Base-by-base conservation (phyloP, 2,888 invertebrate species). In the Axea sp. region DNA sequence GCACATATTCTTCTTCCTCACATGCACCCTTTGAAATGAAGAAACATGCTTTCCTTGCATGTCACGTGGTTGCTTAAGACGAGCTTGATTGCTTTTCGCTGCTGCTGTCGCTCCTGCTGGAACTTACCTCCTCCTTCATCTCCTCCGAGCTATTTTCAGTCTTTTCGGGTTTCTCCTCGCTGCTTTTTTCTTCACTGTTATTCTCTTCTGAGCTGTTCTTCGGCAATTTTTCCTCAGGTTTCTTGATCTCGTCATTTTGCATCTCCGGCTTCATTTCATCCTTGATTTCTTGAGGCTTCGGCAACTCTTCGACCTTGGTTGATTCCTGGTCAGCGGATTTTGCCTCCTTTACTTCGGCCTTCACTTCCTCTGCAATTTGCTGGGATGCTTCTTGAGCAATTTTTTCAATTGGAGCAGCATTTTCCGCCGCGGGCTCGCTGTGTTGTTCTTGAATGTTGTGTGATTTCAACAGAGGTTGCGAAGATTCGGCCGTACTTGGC, bases 291-390 rank as follows among this genome's bases (percentile, higher is more conserved):
- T 84, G 81, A 14, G 79, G 79, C 30, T 82, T 83, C 49, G 81
- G 81, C 15, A 78, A 83, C 59, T 80, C 83, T 68, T 88, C 88
- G 39, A 86, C 86, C 87, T 80, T 89, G 88, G 35, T 11, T 0
- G 78, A 51, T 15, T 79, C 77, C 6, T 55, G 65, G 1, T 82
- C 84, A 0, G 78, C 79, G 14, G 80, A 79, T 64, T 82, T 82
- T 3, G 80, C 68, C 22, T 79, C 41, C 74, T 79, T 43, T 62
- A 43, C 51, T 12, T 67, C 71, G n/a, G 53, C 43, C 15, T 69
- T 69, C 1, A 62, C 28, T 24, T 78, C 79, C 1, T 75, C 53
- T 3, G 59, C 33, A 0, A 28, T 22, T 3, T 62, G 57, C 9
- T 45, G 62, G 2, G 26, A 2, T 19, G 14, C 43, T 72, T 77